phyloP scores from a whole-genome alignment of 2,113 vertebrate genomes.

The Acanthisitta chloris region DNA sequence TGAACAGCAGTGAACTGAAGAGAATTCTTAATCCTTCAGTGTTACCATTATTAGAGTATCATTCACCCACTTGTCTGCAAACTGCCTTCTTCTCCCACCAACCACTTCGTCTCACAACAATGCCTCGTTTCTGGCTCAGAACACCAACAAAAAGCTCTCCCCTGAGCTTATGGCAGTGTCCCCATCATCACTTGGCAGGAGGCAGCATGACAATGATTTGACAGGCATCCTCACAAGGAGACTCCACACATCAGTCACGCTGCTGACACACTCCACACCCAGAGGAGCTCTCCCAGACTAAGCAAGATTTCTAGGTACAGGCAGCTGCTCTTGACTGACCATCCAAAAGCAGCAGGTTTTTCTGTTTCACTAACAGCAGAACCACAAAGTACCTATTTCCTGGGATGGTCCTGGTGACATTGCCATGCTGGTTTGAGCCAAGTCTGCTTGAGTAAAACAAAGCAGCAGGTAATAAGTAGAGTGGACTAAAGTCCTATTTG shows the following conservation, averaged over 20 bases:
- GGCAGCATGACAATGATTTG: slow-evolving; percentile 66
- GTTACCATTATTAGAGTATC: slow-evolving; percentile 30
- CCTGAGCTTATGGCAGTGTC: slow-evolving; percentile 46
- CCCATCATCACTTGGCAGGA: slow-evolving; percentile 51
- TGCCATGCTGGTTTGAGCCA: not conserved
- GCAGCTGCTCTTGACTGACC: not conserved
- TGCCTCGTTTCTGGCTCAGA: slow-evolving; percentile 29
- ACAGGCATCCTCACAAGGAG: slow-evolving; percentile 24
- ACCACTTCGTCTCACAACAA: slow-evolving; percentile 6
- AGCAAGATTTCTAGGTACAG: not conserved
- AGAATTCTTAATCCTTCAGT: not conserved
- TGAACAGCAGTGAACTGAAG: not conserved
- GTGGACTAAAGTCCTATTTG: not conserved
- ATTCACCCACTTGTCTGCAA: slow-evolving; percentile 63
- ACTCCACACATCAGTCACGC: slow-evolving; percentile 66
- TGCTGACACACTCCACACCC: slow-evolving; percentile 20
- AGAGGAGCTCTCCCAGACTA: not conserved
- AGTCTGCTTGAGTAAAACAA: not conserved
- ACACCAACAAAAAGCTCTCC: slow-evolving; percentile 60
- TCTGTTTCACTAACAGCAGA: not conserved
- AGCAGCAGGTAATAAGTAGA: not conserved
- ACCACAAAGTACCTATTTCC: not conserved
- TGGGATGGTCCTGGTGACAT: not conserved
- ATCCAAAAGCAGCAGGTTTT: not conserved
- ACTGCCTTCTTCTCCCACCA: slow-evolving; percentile 24